These are phyloP conservation scores for Ia io DNA, from an alignment of 2,113 vertebrate genomes.

Conservation along the genomic window DNA sequence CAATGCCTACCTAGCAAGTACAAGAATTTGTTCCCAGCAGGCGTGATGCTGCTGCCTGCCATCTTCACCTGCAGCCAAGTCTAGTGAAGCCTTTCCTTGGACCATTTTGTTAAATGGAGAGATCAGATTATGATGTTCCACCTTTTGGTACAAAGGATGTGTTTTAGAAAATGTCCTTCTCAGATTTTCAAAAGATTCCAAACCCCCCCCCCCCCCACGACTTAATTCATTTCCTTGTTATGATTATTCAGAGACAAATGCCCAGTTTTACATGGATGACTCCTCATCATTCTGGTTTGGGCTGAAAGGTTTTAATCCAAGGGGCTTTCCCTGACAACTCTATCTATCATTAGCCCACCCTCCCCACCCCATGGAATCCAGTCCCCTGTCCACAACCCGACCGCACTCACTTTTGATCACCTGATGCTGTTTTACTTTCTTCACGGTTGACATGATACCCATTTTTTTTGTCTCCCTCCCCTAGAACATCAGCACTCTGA, in stretches of 20 bases:
- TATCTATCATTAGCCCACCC: background rate
- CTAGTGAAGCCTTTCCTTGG: background rate
- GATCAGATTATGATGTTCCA: background rate
- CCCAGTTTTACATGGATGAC: background rate
- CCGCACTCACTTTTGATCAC: background rate
- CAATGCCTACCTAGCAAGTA: slow-evolving; percentile 20
- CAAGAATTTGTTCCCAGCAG: slow-evolving; percentile 50
- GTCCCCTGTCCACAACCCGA: background rate
- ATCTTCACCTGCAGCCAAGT: slow-evolving; percentile 27
- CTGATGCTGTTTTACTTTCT: background rate
- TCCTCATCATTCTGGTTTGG: background rate
- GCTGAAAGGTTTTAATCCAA: background rate
- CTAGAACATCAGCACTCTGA: background rate
- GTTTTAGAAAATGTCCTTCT: slow-evolving; percentile 42
- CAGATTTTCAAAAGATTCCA: background rate
- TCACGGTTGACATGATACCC: background rate
- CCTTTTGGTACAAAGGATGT: slow-evolving; percentile 6
- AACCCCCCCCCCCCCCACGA: background rate
- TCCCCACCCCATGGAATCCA: background rate
- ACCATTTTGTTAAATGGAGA: slow-evolving; percentile 42
- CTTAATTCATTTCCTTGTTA: background rate
- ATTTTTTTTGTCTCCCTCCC: background rate
- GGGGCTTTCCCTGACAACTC: background rate
- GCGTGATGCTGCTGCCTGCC: background rate
- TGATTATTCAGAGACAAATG: background rate